Evolutionary conservation across 2,113 vertebrate genomes (phyloP).

Genomic region (Rallus limicola): DNA sequence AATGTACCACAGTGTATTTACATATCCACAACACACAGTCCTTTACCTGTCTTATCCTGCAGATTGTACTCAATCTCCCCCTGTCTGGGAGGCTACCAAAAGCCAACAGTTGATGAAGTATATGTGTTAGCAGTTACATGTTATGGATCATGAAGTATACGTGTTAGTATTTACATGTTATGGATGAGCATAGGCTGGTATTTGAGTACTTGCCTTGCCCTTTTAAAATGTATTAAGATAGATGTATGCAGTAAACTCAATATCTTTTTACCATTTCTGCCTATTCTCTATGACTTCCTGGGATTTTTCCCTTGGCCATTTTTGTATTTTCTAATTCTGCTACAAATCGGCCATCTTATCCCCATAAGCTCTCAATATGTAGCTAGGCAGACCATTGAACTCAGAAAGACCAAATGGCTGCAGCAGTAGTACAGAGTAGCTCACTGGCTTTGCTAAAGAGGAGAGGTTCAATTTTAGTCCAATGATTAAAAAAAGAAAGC

Average conservation of each 20-base stretch:
- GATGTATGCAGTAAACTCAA: not conserved
- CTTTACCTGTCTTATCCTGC: not conserved
- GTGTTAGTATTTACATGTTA: not conserved
- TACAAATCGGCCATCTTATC: not conserved
- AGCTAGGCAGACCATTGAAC: not conserved
- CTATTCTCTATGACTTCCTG: not conserved
- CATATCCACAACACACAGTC: not conserved
- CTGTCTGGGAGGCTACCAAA: not conserved
- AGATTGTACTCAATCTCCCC: not conserved
- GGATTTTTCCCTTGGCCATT: not conserved
- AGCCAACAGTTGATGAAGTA: not conserved
- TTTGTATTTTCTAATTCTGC: not conserved
- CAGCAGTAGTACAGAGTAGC: not conserved
- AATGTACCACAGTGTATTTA: not conserved
- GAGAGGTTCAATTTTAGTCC: not conserved
- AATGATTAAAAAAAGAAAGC: not conserved
- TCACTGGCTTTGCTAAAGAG: not conserved
- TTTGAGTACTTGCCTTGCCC: not conserved
- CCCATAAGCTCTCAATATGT: not conserved
- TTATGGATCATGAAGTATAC: not conserved
- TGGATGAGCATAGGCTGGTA: not conserved
- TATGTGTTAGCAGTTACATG: not conserved
- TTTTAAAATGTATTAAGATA: not conserved
- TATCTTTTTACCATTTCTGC: not conserved
- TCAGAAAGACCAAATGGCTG: not conserved